Evolutionary conservation across 2,888 invertebrate species (phyloP), one percentile per base, ranked within the genome.

Genomic region (Quadriops clusia): DNA sequence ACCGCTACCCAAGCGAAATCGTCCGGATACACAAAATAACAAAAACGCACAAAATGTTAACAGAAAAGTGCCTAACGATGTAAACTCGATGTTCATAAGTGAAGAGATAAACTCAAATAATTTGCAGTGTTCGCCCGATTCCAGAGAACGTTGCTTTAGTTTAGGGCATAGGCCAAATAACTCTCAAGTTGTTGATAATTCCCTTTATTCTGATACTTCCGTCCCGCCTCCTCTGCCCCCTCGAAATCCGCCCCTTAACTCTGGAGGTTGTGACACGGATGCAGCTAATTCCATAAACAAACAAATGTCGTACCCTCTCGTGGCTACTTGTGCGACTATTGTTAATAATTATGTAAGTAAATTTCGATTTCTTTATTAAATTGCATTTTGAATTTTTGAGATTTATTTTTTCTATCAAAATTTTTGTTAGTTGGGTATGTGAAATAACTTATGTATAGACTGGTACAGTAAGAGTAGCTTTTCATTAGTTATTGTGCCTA

Each of bases 301-400:
- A 63, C 70, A 74, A 60, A 68, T 74, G 72, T 70, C 65, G 46
- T 74, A 73, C 42, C 74, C 74, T 38, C 60, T 74, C 41, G 71
- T 73, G 42, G 70, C 73, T 43, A 68, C 60, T 44, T 61, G 59
- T 51, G 59, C 61, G 44, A 55, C 61, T 35, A 48, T 62, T 49
- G 54, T 60, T 57, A 60, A 61, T 52, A 53, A 61, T 45, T 57
- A 55, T 60, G 64, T 64, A 64, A 64, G 63, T 64, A 63, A 56
- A 50, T 28, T 23, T 22, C 5, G 7, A 26, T 25, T 24, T 32
- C 23, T 26, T 32, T 32, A n/a, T n/a, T n/a, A n/a, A n/a, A n/a
- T n/a, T n/a, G n/a, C n/a, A n/a, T n/a, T n/a, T n/a, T n/a, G n/a
- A n/a, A n/a, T n/a, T n/a, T n/a, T n/a, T n/a, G n/a, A n/a, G n/a